Conservation (phyloP, 1,140 invertebrate species). For the Metaphire vulgaris region DNA sequence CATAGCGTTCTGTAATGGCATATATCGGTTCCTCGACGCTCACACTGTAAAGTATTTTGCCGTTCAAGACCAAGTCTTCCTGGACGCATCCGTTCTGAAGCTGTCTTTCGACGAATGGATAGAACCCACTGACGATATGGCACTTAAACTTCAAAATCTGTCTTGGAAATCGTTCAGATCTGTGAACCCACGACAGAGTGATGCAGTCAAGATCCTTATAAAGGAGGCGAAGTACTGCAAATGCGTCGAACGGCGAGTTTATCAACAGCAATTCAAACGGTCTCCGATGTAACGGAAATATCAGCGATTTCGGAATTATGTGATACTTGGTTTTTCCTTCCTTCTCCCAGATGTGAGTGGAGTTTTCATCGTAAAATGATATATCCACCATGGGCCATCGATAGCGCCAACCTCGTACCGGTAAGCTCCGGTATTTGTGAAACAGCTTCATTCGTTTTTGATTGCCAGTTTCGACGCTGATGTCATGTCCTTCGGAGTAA, state of each 20-base stretch:
- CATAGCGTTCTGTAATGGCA: not conserved
- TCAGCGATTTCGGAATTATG: not conserved
- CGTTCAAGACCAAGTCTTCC: not conserved
- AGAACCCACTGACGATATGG: not conserved
- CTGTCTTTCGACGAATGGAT: not conserved
- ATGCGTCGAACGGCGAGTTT: not conserved
- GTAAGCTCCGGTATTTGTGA: too few relatives aligned
- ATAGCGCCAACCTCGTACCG: too few relatives aligned
- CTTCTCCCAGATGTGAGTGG: not conserved
- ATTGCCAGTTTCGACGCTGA: too few relatives aligned
- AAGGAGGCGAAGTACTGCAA: not conserved
- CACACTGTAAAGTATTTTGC: not conserved
- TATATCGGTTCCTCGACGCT: slow-evolving; percentile 4
- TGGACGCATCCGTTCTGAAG: not conserved
- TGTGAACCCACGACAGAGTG: not conserved
- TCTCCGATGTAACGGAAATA: not conserved
- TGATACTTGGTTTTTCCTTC: not conserved
- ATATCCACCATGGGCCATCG: too few relatives aligned
- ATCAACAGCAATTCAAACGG: not conserved
- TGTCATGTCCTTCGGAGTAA: too few relatives aligned
- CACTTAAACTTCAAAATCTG: not conserved
- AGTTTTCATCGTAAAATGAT: not conserved
- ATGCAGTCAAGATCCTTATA: not conserved
- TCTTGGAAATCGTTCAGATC: not conserved
- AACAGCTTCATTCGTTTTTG: too few relatives aligned